Base-by-base conservation (phyloP, 2,113 vertebrate species). In the Gadus chalcogrammus region DNA sequence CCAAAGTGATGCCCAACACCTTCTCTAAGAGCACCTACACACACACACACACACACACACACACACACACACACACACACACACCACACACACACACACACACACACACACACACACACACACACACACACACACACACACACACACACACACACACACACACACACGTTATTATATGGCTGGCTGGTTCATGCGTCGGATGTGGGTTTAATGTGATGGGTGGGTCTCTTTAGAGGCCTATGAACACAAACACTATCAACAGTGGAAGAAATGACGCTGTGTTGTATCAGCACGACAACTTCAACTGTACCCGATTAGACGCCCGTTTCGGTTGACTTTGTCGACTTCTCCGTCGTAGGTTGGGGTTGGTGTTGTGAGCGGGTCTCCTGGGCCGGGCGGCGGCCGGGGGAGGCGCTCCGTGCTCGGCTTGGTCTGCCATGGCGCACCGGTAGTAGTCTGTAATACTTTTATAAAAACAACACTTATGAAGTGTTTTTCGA, bases 1-100 rank as follows among this genome's bases (percentile, higher is more conserved):
- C 88, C 0, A 93, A 82, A 8, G 92, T 94, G 82, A 97, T 90
- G 1, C 95, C 95, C 48, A 97, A 71, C 16, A 97, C 94, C 27
- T 92, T 94, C 83, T 96, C 94, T 22, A 96, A 83, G 20, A 69
- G 84, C 61, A 95, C 94, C 95, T 97, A 85, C 5, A 70, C 69
- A 15, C 48, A 74, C 8, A 71, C 42, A 3, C 15, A 9, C 55
- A 59, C 15, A 58, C 61, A 58, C 52, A 64, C 7, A 15, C 17
- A 31, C 60, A 70, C n/a, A 5, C 15, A 18, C 7, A 20, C 27
- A 56, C 38, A 35, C 6, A 59, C n/a, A n/a, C n/a, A n/a, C n/a
- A n/a, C n/a, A n/a, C n/a, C n/a, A n/a, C n/a, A n/a, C n/a, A n/a
- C n/a, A n/a, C n/a, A n/a, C n/a, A n/a, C n/a, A n/a, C n/a, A 55